Evolutionary conservation across 1,140 invertebrate genomes (phyloP).

Genomic region (Penaeus indicus): DNA sequence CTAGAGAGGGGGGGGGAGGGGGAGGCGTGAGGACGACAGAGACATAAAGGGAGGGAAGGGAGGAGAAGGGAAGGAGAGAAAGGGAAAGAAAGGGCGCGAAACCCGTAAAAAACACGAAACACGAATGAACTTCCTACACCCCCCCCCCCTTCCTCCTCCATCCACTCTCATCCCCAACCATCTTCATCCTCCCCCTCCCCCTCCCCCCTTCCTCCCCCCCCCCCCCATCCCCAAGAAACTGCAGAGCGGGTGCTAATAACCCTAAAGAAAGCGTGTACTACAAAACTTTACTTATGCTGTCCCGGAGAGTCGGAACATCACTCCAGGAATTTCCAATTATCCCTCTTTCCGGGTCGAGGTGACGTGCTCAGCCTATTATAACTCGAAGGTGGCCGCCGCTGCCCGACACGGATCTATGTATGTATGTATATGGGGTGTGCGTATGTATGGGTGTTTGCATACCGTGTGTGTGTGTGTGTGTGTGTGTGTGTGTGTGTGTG

Average conservation of each 20-base stretch:
- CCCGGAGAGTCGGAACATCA: conserved; percentile 37
- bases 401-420: too few relatives aligned
- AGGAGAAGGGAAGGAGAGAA: too few relatives aligned
- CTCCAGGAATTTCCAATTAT: conserved; percentile 53
- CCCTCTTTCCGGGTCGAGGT: conserved; percentile 43
- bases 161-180: neutral
- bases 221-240: neutral
- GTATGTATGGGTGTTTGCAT: too few relatives aligned
- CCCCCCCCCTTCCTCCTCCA: neutral
- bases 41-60: too few relatives aligned
- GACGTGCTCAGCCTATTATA: conserved; percentile 48
- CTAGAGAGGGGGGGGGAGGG: too few relatives aligned
- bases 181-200: neutral
- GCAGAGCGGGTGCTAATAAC: neutral
- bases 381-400: neutral
- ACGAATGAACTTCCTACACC: too few relatives aligned
- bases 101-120: too few relatives aligned
- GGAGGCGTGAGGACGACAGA: too few relatives aligned
- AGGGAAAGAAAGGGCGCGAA: too few relatives aligned
- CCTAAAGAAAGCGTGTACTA: conserved; percentile 31
- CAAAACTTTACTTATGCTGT: conserved; percentile 56
- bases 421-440: too few relatives aligned
- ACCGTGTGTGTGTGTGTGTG: neutral
- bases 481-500: neutral
- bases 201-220: neutral